Percentiles rank a stretch among this genome's conserved stretches.
These are phyloP conservation scores for Staurois parvus DNA, from an alignment of 2,797 vertebrate genomes.

Conservation along the genomic window DNA sequence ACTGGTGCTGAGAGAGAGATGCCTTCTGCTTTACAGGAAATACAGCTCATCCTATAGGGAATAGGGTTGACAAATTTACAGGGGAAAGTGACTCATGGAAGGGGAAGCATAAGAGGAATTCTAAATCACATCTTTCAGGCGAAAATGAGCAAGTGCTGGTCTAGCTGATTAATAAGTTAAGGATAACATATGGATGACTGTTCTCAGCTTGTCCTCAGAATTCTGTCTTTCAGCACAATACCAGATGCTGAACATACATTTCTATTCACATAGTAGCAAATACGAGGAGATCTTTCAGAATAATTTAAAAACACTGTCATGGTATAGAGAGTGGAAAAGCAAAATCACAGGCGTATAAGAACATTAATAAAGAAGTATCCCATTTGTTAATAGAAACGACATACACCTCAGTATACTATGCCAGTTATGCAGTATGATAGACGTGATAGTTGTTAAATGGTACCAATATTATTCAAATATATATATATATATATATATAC, in stretches of 20 bases:
- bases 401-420: too few species aligned
- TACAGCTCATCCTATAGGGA: slow-evolving; percentile 15
- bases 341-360: slow-evolving; percentile 16
- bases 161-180: slow-evolving; percentile 75
- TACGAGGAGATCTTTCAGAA: slow-evolving; percentile 14
- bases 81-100: slow-evolving; percentile 36
- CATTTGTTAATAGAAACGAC: not conserved
- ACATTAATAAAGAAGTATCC: too few species aligned
- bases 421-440: too few species aligned
- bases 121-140: slow-evolving; percentile 19
- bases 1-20: slow-evolving; percentile 24
- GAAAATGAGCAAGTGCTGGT: slow-evolving; percentile 65
- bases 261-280: slow-evolving; percentile 17
- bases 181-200: slow-evolving; percentile 74
- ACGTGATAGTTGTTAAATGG: too few species aligned
- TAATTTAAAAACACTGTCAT: slow-evolving; percentile 61
- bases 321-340: not conserved
- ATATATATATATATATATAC: too few species aligned
- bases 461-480: too few species aligned
- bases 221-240: slow-evolving; percentile 61
- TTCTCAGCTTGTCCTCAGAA: slow-evolving; percentile 70
- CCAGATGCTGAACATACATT: slow-evolving; percentile 72
- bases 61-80: slow-evolving; percentile 22
- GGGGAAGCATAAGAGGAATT: slow-evolving; percentile 41
- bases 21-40: slow-evolving; percentile 38